Conservation (phyloP, 1,140 invertebrate genomes). For the Leptopilina clavipes region DNA sequence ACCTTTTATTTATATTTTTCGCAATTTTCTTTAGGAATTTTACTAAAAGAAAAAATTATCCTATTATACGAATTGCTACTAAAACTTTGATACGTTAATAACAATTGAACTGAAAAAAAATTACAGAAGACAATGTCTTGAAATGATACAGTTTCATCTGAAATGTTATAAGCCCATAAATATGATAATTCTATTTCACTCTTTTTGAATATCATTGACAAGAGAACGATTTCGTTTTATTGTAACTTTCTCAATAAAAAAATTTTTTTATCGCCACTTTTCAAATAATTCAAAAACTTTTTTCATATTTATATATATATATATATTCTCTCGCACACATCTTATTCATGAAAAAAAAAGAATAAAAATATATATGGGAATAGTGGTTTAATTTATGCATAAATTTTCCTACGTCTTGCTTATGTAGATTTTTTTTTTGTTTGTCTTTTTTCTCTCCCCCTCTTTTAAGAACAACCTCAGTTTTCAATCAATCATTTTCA, state of each 20-base stretch:
- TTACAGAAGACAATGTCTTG: neutral
- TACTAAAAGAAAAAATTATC: no score
- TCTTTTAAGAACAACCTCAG: neutral
- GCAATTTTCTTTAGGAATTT: no score
- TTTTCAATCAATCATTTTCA: constrained; percentile 13
- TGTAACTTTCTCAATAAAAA: constrained; percentile 8
- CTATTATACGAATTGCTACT: neutral
- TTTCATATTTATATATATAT: neutral
- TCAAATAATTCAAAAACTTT: neutral
- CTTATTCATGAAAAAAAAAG: no score
- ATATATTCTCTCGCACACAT: no score
- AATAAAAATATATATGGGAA: neutral
- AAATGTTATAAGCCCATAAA: neutral
- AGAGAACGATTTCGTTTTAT: constrained; percentile 4
- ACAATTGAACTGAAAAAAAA: neutral
- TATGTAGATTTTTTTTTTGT: neutral
- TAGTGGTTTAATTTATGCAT: neutral
- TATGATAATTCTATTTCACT: constrained; percentile 17
- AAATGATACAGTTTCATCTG: neutral
- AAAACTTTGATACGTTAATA: neutral
- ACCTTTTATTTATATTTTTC: no score
- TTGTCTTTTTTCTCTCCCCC: no score
- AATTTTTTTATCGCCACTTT: neutral
- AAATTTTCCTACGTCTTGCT: neutral
- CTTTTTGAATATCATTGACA: neutral